Conservation (phyloP, 2,888 invertebrate species). For the Acrobasis suavella region DNA sequence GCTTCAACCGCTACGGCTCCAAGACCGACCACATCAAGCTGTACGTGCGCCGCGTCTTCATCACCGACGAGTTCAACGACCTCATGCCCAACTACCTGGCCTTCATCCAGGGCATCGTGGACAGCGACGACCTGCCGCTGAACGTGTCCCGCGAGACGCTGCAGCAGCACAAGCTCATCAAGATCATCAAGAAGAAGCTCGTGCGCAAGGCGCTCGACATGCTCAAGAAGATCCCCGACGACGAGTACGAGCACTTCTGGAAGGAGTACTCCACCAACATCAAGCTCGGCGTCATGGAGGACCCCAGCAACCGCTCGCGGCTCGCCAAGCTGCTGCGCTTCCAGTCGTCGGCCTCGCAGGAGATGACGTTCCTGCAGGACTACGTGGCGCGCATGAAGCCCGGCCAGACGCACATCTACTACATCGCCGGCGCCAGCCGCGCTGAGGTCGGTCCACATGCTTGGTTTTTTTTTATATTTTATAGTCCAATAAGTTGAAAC, state of each 20-base stretch:
- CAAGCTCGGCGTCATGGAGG: conserved; percentile 98
- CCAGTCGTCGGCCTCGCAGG: conserved; percentile 87
- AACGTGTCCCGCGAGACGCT: conserved; percentile 99
- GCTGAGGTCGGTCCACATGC: conserved; percentile 84
- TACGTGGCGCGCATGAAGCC: conserved; percentile 98
- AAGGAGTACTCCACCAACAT: conserved; percentile 99
- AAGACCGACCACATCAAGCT: conserved; percentile 97
- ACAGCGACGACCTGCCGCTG: conserved; percentile 98
- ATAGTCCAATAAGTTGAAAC: no score
- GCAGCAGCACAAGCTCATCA: conserved; percentile 99
- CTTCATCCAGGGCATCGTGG: conserved; percentile 97
- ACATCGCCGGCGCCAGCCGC: conserved; percentile 94
- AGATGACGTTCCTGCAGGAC: conserved; percentile 90
- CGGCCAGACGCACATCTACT: conserved; percentile 97
- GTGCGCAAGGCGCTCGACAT: conserved; percentile 98
- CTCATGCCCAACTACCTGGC: conserved; percentile 99
- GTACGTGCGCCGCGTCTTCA: conserved; percentile 98
- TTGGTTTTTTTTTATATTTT: no score
- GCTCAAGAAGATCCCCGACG: conserved; percentile 97
- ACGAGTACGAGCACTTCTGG: conserved; percentile 97
- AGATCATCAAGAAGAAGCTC: conserved; percentile 99
- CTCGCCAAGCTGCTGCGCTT: conserved; percentile 97
- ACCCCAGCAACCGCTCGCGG: conserved; percentile 97
- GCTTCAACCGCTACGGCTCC: conserved; percentile 97
- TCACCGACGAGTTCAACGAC: conserved; percentile 99